Evolutionary conservation across 2,113 vertebrate species (phyloP), one percentile per base, ranked within the genome.

Genomic region (Brienomyrus longianalis): DNA sequence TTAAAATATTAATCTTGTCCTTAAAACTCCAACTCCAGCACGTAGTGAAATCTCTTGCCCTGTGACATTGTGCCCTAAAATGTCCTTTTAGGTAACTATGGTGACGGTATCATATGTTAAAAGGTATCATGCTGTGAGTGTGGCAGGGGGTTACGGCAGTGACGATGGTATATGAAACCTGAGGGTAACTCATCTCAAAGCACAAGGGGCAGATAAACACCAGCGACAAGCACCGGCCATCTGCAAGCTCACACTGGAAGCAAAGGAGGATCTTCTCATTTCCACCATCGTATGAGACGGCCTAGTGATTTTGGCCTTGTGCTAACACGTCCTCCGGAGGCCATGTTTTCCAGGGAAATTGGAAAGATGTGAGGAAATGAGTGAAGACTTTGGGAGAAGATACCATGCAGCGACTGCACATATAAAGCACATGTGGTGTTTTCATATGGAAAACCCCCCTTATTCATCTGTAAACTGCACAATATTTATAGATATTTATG

Each of bases 391-490:
- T 23, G 21, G 45, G 19, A 84, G 45, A n/a, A n/a, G 77, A 70
- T 27, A 31, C 62, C 13, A 10, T 31, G 62, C 9, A 70, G 2
- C 62, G 3, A 11, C 62, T 70, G 10, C n/a, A 31, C n/a, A n/a
- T 70, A 27, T 45, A 45, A 21, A 86, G 23, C 13, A 92, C 91
- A 92, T 88, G 90, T 47, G 50, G 87, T 91, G 90, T 92, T 93
- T 70, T 31, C 62, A 31, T 70, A 31, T 31, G 27, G 27, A 70
- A 70, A 70, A 31, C 1, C 3, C 62, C n/a, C 2, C n/a, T 70
- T 0, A 11, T 66, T 2, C n/a, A 4, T 27, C 10, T 70, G 62
- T 70, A 31, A 27, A 70, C n/a, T 31, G 62, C 2, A 70, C 10
- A 11, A 11, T 27, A 3, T 66, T 27, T 70, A 70, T 13, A 70